Evolutionary conservation across 2,888 invertebrate genomes (phyloP), one percentile per base, ranked within the genome.

Genomic region (Drosophila emarginata): DNA sequence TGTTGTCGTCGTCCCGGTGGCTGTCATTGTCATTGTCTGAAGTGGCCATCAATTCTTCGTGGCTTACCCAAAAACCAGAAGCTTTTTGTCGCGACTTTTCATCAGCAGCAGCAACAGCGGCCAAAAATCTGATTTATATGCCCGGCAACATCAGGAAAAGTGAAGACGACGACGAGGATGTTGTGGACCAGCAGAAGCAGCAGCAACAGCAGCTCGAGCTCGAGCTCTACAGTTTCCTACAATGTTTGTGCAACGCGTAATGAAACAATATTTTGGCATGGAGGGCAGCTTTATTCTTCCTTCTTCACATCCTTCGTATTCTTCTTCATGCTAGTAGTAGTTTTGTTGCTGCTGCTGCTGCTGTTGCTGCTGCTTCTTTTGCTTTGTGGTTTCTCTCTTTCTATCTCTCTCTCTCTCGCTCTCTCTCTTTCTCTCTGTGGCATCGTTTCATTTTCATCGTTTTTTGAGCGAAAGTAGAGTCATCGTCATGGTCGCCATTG

Each of bases 111-210:
- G 72, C 72, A 59, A 58, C 59, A 63, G 64, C 45, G 64, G 60
- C 64, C 76, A 75, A 87, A 76, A 84, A 84, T 87, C 80, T 86
- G 84, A 88, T 84, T 84, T 87, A 87, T 86, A 88, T 87, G 82
- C 87, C 72, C 76, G 77, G 68, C 79, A 83, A 79, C 83, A 73
- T 81, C 77, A 77, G 75, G 65, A 68, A 70, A 51, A 51, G 39
- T 50, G 21, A n/a, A 57, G 57, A 57, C 36, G 70, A 54, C 53
- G 37, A 37, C 39, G 21, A 18, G 26, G 37, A 54, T 21, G 61
- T 18, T 37, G 61, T 45, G 40, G 40, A 45, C 40, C 15, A 15
- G 28, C 28, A 18, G 56, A 37, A 53, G 32, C 40, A 39, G 36
- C 21, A 18, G 56, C 56, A 45, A 40, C 37, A 23, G 67, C 52